These are phyloP conservation scores for Zaprionus africanus DNA, from an alignment of 1,140 invertebrate species.

Conservation along the genomic window DNA sequence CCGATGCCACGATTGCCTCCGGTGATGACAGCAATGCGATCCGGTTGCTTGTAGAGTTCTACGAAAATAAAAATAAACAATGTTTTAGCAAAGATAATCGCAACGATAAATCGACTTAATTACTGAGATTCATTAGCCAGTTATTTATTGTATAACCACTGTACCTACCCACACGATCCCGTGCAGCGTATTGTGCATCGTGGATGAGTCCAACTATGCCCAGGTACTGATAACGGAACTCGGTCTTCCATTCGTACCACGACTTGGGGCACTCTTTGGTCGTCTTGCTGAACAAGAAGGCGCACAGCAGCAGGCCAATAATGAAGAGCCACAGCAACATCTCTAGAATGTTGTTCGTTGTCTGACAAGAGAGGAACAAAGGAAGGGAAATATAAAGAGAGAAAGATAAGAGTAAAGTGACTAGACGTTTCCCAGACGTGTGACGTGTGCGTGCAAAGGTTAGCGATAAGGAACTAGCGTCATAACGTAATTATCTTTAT, in stretches of 20 bases:
- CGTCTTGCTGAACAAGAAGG: constrained; percentile 76
- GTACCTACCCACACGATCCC: constrained; percentile 86
- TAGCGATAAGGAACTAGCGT: constrained; percentile 7
- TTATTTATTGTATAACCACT: constrained; percentile 27
- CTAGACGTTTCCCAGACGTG: background rate
- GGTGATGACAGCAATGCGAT: constrained; percentile 93
- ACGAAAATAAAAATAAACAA: constrained; percentile 31
- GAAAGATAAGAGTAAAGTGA: constrained; percentile 27
- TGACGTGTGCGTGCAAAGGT: constrained; percentile 19
- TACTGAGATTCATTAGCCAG: background rate
- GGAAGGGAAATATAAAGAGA: background rate
- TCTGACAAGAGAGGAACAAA: constrained; percentile 11
- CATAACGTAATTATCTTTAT: background rate
- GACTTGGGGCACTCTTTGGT: constrained; percentile 80
- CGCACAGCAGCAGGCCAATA: constrained; percentile 54
- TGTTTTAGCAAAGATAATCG: constrained; percentile 57
- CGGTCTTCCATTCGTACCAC: constrained; percentile 85
- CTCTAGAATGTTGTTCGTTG: constrained; percentile 35
- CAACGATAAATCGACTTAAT: constrained; percentile 35
- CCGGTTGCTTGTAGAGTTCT: constrained; percentile 87
- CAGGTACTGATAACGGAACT: constrained; percentile 86
- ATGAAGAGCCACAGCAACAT: constrained; percentile 47
- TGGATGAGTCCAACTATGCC: constrained; percentile 85
- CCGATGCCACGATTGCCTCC: constrained; percentile 95
- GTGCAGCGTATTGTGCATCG: constrained; percentile 84